These are phyloP conservation scores for Scytalopus superciliaris DNA, from an alignment of 2,113 vertebrate species.

Conservation along the genomic window DNA sequence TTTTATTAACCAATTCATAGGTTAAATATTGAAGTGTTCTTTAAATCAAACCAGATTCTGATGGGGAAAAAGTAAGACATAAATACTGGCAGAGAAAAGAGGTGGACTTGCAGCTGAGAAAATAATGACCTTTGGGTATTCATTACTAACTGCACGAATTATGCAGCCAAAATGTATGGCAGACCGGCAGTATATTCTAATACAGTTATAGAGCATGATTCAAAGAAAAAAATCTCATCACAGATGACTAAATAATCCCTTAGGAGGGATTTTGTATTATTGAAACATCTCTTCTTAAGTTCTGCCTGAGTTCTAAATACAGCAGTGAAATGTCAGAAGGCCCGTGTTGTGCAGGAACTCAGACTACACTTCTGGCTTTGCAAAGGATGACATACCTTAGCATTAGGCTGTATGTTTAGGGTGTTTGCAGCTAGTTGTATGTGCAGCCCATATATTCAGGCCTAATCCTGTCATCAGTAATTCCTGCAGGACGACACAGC, in stretches of 20 bases:
- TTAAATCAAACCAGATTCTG: conserved; percentile 36
- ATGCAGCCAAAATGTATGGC: conserved; percentile 18
- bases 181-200: conserved; percentile 32
- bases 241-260: conserved; percentile 47
- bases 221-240: conserved; percentile 47
- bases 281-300: conserved; percentile 1
- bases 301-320: conserved; percentile 5
- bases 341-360: not conserved
- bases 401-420: not conserved
- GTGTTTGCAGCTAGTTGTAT: not conserved
- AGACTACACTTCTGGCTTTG: not conserved
- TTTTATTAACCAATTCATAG: conserved; percentile 4
- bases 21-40: not conserved
- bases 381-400: not conserved
- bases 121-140: conserved; percentile 31
- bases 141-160: conserved; percentile 30
- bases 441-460: not conserved
- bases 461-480: not conserved
- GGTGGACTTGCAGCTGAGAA: conserved; percentile 28
- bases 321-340: not conserved
- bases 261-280: conserved; percentile 7
- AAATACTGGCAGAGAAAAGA: conserved; percentile 34
- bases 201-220: not conserved
- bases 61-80: conserved; percentile 31
- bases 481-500: not conserved